A percentile compares a stretch with the other conserved stretches of the same genome.
These are phyloP conservation scores for Hyalella azteca DNA, from an alignment of 2,888 invertebrate species.

Conservation along the genomic window DNA sequence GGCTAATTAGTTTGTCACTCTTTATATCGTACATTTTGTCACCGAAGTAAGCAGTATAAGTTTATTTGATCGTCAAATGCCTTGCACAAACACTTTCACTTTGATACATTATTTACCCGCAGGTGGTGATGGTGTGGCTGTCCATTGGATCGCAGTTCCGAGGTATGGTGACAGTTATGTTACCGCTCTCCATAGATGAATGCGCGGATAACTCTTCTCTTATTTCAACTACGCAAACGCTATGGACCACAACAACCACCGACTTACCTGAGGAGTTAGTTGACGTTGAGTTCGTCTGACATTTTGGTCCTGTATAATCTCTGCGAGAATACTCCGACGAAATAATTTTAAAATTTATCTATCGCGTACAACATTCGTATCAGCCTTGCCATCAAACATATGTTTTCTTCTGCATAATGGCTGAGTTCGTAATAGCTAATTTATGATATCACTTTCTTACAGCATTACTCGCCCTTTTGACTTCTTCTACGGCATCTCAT, in stretches of 20 bases:
- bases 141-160: not conserved
- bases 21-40: too few relatives aligned
- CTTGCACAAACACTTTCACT: not conserved
- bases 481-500: conserved; percentile 7
- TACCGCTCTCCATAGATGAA: not conserved
- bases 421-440: not conserved
- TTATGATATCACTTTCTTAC: not conserved
- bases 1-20: too few relatives aligned
- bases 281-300: not conserved
- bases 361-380: not conserved
- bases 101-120: not conserved
- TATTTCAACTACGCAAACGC: too few relatives aligned
- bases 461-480: not conserved
- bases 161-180: not conserved
- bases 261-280: not conserved
- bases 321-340: not conserved
- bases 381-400: not conserved
- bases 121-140: conserved; percentile 16
- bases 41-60: too few relatives aligned
- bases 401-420: not conserved
- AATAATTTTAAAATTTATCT: not conserved
- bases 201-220: too few relatives aligned
- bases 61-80: not conserved
- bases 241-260: too few relatives aligned
- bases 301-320: not conserved